Conservation (phyloP, 2,888 invertebrate species). For the Nipponacmea schrenckii region DNA sequence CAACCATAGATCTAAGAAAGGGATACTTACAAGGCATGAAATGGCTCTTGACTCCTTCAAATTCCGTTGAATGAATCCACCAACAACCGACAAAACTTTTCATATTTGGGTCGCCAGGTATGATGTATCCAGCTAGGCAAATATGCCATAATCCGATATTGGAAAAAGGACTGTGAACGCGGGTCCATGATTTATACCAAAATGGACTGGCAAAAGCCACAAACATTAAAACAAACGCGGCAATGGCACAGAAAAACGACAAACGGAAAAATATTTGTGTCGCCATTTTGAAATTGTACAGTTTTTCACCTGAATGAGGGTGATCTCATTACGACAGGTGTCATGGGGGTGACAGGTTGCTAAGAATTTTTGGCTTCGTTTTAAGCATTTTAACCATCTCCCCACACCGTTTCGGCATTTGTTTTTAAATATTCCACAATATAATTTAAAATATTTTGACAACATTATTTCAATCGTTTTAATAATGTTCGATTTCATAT, state of each 20-base stretch:
- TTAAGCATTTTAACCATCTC: too few species aligned
- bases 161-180: constrained; percentile 58
- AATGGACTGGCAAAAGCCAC: constrained; percentile 55
- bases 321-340: constrained; percentile 16
- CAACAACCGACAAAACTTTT: constrained; percentile 61
- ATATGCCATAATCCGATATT: constrained; percentile 60
- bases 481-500: too few species aligned
- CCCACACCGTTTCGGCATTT: too few species aligned
- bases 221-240: constrained; percentile 47
- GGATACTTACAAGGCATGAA: constrained; percentile 55
- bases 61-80: constrained; percentile 61
- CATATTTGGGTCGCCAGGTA: constrained; percentile 52
- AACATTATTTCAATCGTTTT: too few species aligned
- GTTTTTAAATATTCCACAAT: too few species aligned
- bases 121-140: constrained; percentile 56
- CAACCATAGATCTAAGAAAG: too few species aligned
- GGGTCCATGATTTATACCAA: constrained; percentile 61
- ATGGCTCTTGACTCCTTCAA: constrained; percentile 41
- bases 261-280: constrained; percentile 36
- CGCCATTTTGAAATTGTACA: constrained; percentile 33
- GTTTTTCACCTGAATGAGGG: constrained; percentile 16
- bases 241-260: constrained; percentile 39
- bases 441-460: too few species aligned
- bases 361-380: neutral
- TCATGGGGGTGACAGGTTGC: constrained; percentile 10